These are phyloP conservation scores for Standfussiana lucernea DNA, from an alignment of 2,888 invertebrate species.

Conservation along the genomic window DNA sequence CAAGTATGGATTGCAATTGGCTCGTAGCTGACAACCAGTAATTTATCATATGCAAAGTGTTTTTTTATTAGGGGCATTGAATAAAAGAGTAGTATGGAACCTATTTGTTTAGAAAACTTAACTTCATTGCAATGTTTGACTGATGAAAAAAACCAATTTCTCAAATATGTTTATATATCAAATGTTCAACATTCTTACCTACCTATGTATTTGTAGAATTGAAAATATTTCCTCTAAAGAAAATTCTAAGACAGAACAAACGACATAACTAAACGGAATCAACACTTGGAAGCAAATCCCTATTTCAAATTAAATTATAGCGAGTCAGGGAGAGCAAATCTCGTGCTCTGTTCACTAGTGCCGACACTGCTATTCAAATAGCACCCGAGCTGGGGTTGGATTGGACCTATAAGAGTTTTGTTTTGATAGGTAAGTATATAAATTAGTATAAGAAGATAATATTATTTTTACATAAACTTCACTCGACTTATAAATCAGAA, in stretches of 20 bases:
- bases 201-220: not conserved
- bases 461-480: constrained; percentile 37
- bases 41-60: not conserved
- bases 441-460: constrained; percentile 41
- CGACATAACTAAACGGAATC: constrained; percentile 62
- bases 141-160: not conserved
- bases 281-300: constrained; percentile 63
- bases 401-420: constrained; percentile 52
- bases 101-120: not conserved
- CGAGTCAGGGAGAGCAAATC: constrained; percentile 54
- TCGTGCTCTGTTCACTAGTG: constrained; percentile 57
- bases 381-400: constrained; percentile 42
- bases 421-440: constrained; percentile 47
- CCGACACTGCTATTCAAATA: constrained; percentile 64
- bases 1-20: not conserved
- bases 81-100: not conserved
- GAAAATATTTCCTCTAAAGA: constrained; percentile 39
- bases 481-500: constrained; percentile 21
- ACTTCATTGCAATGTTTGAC: not conserved
- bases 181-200: not conserved
- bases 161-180: not conserved
- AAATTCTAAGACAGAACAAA: constrained; percentile 50
- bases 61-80: not conserved
- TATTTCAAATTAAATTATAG: constrained; percentile 67
- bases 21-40: not conserved